Percentiles rank a stretch among this genome's conserved stretches.
phyloP scores from a whole-genome alignment of 2,113 vertebrate genomes.

The Martes martes region DNA sequence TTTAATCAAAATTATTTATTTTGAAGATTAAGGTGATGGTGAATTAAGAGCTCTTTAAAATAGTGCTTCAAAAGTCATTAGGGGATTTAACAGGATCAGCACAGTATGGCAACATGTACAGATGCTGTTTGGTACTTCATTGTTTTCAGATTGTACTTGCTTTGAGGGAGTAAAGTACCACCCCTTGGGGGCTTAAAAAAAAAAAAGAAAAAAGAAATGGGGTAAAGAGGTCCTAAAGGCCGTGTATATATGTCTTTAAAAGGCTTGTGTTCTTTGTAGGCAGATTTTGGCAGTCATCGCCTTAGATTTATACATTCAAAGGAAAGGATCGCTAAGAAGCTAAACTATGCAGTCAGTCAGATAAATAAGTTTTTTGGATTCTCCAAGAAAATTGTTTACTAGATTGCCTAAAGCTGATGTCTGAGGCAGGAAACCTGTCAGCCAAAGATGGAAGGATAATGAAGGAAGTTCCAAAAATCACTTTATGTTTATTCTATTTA shows the following conservation, averaged over 20 bases:
- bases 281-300: background rate
- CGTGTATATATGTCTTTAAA: background rate
- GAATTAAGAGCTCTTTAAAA: background rate
- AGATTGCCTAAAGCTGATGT: background rate
- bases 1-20: background rate
- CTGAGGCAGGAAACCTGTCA: background rate
- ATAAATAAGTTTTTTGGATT: background rate
- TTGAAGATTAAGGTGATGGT: background rate
- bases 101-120: background rate
- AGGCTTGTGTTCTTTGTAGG: background rate
- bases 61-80: background rate
- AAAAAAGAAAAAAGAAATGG: background rate
- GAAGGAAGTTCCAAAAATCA: background rate
- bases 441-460: background rate
- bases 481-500: background rate
- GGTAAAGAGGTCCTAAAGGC: background rate
- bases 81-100: background rate
- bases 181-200: background rate
- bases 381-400: background rate
- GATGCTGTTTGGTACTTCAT: background rate
- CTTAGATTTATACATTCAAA: background rate
- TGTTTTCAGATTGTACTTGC: background rate
- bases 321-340: background rate
- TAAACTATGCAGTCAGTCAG: background rate
- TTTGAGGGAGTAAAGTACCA: background rate